Evolutionary conservation across 2,797 vertebrate species (phyloP).

Genomic region (Sarcoramphus papa): DNA sequence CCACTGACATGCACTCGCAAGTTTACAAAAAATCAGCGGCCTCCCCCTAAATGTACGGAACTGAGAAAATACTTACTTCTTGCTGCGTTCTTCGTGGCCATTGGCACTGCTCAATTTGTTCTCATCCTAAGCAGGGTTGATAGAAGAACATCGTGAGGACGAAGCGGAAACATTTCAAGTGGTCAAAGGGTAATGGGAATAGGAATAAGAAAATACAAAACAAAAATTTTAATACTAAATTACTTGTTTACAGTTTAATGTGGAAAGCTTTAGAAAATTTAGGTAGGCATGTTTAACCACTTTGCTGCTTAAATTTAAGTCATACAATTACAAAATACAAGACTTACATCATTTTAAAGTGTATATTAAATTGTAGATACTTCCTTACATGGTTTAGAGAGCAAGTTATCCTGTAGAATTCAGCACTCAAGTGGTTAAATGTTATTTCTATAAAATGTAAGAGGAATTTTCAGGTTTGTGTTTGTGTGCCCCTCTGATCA

Average conservation of each 20-base stretch:
- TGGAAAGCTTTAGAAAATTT: conserved; percentile 80
- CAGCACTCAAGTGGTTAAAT: conserved; percentile 76
- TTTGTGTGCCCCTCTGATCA: conserved; percentile 80
- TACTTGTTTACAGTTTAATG: conserved; percentile 72
- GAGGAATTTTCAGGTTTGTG: conserved; percentile 72
- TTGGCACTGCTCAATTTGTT: conserved; percentile 93
- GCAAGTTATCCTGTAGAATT: conserved; percentile 75
- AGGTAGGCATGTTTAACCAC: conserved; percentile 80
- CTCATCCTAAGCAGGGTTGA: conserved; percentile 99
- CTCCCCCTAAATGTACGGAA: accelerated
- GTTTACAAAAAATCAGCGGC: not conserved
- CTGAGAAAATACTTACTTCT: conserved; percentile 84
- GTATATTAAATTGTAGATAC: conserved; percentile 66
- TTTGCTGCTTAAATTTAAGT: conserved; percentile 80
- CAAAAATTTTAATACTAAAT: conserved; percentile 86
- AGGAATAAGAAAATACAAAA: conserved; percentile 96
- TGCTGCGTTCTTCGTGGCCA: conserved; percentile 89
- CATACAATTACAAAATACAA: conserved; percentile 72
- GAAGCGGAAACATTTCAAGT: conserved; percentile 98
- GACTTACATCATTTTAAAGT: conserved; percentile 64
- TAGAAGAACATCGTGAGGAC: conserved; percentile 98
- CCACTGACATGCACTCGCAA: accelerated
- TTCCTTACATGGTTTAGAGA: conserved; percentile 73
- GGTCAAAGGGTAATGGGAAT: conserved; percentile 90
- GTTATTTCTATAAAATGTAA: conserved; percentile 71